Evolutionary conservation across 2,888 invertebrate species (phyloP).

Genomic region (Eremobia ochroleuca): DNA sequence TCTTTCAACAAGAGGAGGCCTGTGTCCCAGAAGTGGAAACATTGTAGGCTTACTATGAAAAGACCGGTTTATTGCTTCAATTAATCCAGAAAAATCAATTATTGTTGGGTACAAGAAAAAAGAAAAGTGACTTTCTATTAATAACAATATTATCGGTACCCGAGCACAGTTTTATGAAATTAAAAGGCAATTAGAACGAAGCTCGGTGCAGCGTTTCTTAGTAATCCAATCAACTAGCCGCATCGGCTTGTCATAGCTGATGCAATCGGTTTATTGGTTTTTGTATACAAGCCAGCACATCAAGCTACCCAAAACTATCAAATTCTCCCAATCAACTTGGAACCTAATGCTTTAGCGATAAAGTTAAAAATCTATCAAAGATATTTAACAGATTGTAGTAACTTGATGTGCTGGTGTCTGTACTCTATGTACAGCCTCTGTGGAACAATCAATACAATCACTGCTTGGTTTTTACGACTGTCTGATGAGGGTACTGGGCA

Average conservation of each 20-base stretch:
- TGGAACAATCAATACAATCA: background rate
- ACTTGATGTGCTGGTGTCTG: too few relatives aligned
- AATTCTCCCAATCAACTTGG: too few relatives aligned
- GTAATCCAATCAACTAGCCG: constrained; percentile 51
- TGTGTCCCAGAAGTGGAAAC: too few relatives aligned
- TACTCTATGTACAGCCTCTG: background rate
- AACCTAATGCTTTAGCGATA: too few relatives aligned
- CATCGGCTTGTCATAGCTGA: constrained; percentile 3
- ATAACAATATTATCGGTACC: constrained; percentile 11
- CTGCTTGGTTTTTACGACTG: background rate
- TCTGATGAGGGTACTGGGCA: background rate
- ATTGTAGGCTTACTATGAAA: too few relatives aligned
- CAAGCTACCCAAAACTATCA: too few relatives aligned
- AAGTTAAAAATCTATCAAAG: too few relatives aligned
- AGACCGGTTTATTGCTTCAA: background rate
- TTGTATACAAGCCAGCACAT: too few relatives aligned
- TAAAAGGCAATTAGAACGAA: constrained; percentile 37
- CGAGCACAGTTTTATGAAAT: constrained; percentile 25
- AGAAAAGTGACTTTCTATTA: background rate
- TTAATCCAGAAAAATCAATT: background rate
- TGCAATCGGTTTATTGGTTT: constrained; percentile 18
- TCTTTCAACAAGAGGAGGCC: too few relatives aligned
- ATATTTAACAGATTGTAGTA: too few relatives aligned
- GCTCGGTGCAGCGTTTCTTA: constrained; percentile 2
- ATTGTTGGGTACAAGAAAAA: background rate